phyloP scores from a whole-genome alignment of 2,797 vertebrate genomes.

The Miichthys miiuy region DNA sequence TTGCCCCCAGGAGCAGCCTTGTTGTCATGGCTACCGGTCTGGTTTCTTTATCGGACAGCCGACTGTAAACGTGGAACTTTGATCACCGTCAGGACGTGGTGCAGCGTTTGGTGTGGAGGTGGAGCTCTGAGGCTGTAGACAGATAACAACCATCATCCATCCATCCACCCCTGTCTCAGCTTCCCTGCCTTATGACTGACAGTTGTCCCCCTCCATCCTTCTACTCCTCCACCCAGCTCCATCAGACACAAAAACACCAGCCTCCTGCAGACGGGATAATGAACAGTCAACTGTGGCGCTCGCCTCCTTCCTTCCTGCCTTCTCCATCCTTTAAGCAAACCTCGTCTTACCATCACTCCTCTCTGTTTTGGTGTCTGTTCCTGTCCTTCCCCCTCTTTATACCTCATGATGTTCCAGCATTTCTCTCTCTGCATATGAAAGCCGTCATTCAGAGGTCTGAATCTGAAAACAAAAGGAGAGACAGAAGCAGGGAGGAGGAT shows the following conservation, averaged over 20 bases:
- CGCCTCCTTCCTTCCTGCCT: too few species aligned
- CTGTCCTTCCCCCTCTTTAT: background rate
- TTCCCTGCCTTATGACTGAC: slow-evolving; percentile 4
- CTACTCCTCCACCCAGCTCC: background rate
- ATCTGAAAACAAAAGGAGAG: background rate
- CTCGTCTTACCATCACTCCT: background rate
- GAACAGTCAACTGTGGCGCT: background rate
- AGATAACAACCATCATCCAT: slow-evolving; percentile 3
- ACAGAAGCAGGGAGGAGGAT: background rate
- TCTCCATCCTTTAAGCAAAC: too few species aligned
- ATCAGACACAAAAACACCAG: background rate
- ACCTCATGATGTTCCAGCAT: background rate
- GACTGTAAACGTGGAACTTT: too few species aligned
- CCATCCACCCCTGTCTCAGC: background rate
- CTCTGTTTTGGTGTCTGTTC: background rate
- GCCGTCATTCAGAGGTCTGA: background rate
- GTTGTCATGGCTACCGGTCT: background rate
- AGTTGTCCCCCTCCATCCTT: background rate
- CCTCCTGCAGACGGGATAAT: background rate
- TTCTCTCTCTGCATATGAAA: background rate
- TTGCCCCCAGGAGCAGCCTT: background rate
- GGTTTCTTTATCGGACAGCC: background rate
- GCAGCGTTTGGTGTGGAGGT: background rate
- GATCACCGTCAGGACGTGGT: too few species aligned
- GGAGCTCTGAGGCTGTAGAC: background rate